Conservation (phyloP, 2,888 invertebrate species). For the Thecophora atra region DNA sequence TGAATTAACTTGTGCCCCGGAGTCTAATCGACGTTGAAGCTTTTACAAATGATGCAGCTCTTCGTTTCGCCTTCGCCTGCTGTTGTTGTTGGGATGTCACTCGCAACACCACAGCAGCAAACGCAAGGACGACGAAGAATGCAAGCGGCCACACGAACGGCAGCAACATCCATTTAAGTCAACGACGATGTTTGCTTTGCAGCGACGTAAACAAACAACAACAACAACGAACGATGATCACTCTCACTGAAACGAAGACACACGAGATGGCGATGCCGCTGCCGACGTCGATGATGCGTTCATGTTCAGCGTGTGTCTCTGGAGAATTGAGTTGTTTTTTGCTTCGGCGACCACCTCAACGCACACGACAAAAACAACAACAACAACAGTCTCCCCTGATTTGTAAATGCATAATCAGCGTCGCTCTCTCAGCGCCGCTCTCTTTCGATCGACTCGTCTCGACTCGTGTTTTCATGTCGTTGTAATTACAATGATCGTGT, state of each 20-base stretch:
- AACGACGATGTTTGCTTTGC: constrained; percentile 40
- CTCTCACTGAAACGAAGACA: constrained; percentile 39
- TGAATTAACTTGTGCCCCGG: constrained; percentile 25
- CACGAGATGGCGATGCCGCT: neutral
- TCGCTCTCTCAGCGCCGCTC: neutral
- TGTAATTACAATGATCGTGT: constrained; percentile 43
- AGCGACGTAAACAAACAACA: constrained; percentile 42
- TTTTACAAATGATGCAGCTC: constrained; percentile 26
- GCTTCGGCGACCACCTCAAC: constrained; percentile 23
- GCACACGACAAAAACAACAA: neutral
- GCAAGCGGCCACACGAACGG: neutral
- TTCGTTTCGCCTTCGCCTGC: neutral
- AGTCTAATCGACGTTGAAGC: constrained; percentile 29
- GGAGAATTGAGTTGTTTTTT: constrained; percentile 5
- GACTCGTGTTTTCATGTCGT: constrained; percentile 21
- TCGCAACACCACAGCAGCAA: neutral
- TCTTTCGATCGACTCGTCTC: constrained; percentile 9
- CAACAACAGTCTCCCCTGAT: constrained; percentile 3
- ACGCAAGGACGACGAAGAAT: neutral
- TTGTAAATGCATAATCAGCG: constrained; percentile 3
- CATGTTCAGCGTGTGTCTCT: neutral
- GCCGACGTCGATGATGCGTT: neutral
- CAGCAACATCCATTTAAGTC: constrained; percentile 36
- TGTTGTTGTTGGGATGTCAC: constrained; percentile 18
- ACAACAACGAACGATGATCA: constrained; percentile 30